Percentiles rank a stretch among this genome's conserved stretches.
Conservation (phyloP, 2,888 invertebrate genomes). For the Melieria picta region DNA sequence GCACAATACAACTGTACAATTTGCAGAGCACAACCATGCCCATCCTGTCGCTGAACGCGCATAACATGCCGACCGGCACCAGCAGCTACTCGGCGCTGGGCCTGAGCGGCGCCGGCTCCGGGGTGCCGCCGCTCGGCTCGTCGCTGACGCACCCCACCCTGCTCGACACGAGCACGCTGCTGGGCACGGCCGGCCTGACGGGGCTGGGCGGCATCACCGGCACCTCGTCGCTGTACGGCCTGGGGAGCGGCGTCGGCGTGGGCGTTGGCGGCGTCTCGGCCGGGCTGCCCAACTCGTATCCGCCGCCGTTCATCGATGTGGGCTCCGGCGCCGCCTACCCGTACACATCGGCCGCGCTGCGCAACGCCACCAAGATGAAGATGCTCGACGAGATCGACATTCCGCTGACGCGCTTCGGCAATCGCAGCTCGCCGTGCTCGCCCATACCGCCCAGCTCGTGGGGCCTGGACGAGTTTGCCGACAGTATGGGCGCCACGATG, state of each 20-base stretch:
- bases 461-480: slow-evolving; percentile 73
- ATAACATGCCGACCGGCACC: slow-evolving; percentile 65
- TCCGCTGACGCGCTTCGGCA: slow-evolving; percentile 71
- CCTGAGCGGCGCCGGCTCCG: slow-evolving; percentile 54
- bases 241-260: slow-evolving; percentile 46
- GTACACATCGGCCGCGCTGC: slow-evolving; percentile 74
- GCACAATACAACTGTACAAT: slow-evolving; percentile 66
- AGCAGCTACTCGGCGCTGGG: slow-evolving; percentile 65
- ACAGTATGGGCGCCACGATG: slow-evolving; percentile 71
- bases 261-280: slow-evolving; percentile 48
- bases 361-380: slow-evolving; percentile 75
- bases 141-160: slow-evolving; percentile 64
- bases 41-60: slow-evolving; percentile 68
- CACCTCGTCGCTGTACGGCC: slow-evolving; percentile 56
- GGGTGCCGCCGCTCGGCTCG: slow-evolving; percentile 52
- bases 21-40: slow-evolving; percentile 76
- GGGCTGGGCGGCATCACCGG: slow-evolving; percentile 54
- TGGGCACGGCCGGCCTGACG: slow-evolving; percentile 48
- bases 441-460: slow-evolving; percentile 72
- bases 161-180: slow-evolving; percentile 59
- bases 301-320: slow-evolving; percentile 60
- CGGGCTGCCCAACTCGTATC: slow-evolving; percentile 60
- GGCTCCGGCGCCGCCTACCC: slow-evolving; percentile 66
- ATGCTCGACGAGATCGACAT: slow-evolving; percentile 79
- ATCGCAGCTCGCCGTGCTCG: slow-evolving; percentile 74